Evolutionary conservation across 2,888 invertebrate genomes (phyloP), one percentile per base, ranked within the genome.

Genomic region (Microplitis deprimator): DNA sequence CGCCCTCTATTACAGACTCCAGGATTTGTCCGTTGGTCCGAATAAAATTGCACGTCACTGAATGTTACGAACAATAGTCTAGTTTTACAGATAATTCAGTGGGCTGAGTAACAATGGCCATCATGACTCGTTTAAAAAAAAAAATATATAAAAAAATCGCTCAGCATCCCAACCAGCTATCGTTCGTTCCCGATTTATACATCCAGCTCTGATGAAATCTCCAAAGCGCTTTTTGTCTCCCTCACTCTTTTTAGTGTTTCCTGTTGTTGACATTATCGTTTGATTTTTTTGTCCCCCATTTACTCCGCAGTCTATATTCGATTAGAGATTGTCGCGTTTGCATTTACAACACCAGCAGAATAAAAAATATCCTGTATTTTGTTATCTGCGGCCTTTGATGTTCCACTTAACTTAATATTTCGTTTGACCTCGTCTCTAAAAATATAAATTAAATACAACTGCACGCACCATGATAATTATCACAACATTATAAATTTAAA

Each of bases 381-480:
- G 50, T 3, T 50, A 50, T 50, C 50, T 50, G 10, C 50, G 13
- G 50, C 50, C 50, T 50, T 50, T 50, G 50, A 50, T 50, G 50
- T 50, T 50, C 50, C 50, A 50, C 50, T 50, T 50, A 50, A 50
- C 50, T 50, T 50, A 13, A 50, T 50, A 50, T 13, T 50, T 50
- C 50, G 50, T 50, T 50, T 50, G 50, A 50, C 50, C 50, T 50
- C 50, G 50, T 50, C 50, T 50, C 50, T 50, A 50, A 50, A 50
- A 50, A 50, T 50, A 50, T 7, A 13, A 50, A 50, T 50, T 10
- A 50, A 13, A 50, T 50, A 50, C 50, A 0, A 8, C 50, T 13
- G 13, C 50, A 50, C 50, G 50, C 50, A 50, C 50, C 50, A 50
- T 4, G 50, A 50, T 50, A 10, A 50, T 50, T 50, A 50, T 50